These are phyloP conservation scores for Dallia pectoralis DNA, from an alignment of 2,797 vertebrate genomes.

Conservation along the genomic window DNA sequence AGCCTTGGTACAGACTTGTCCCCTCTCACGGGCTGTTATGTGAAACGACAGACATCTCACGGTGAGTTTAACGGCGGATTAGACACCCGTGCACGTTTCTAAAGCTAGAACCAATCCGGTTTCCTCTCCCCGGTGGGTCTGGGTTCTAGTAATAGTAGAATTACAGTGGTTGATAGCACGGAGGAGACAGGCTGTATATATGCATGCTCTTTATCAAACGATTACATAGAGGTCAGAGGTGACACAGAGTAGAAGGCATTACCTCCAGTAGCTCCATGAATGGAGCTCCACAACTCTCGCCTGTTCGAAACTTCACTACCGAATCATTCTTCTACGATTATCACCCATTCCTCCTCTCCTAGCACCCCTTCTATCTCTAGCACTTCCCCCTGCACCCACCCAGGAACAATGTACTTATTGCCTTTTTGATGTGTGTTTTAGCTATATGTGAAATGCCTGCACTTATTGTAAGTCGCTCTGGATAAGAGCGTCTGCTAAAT, in stretches of 20 bases:
- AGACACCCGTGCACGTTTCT: constrained; percentile 66
- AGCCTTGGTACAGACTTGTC: constrained; percentile 61
- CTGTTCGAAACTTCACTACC: too few relatives aligned
- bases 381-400: too few relatives aligned
- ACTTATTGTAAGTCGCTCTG: too few relatives aligned
- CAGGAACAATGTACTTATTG: too few relatives aligned
- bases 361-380: too few relatives aligned
- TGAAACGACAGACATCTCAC: constrained; percentile 78
- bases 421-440: too few relatives aligned
- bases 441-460: too few relatives aligned
- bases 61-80: constrained; percentile 81
- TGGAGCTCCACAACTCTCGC: too few relatives aligned
- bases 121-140: constrained; percentile 62
- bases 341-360: too few relatives aligned
- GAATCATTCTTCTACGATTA: too few relatives aligned
- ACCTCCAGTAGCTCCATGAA: too few relatives aligned
- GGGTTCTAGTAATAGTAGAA: constrained; percentile 48
- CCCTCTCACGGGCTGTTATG: constrained; percentile 64
- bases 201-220: constrained; percentile 66
- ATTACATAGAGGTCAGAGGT: constrained; percentile 72
- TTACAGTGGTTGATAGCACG: constrained; percentile 50
- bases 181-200: constrained; percentile 62
- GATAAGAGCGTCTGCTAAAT: too few relatives aligned
- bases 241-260: constrained; percentile 29
- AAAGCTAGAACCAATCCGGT: constrained; percentile 86